phyloP scores from a whole-genome alignment of 2,888 invertebrate species.

The Globia sparganii region DNA sequence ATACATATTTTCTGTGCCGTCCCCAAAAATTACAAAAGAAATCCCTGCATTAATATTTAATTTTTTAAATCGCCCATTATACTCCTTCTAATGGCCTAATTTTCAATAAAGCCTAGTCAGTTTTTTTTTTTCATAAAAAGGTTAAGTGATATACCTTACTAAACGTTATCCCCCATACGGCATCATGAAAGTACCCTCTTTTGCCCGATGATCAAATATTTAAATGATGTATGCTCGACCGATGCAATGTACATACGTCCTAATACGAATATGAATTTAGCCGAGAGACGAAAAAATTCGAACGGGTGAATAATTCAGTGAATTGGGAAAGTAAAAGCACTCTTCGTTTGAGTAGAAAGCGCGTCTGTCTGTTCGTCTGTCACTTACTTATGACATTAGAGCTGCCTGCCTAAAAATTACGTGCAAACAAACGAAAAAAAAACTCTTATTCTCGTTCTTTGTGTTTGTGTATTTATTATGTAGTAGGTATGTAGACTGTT shows the following conservation, averaged over 20 bases:
- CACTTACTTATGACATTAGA: conserved; percentile 83
- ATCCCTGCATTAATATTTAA: background rate
- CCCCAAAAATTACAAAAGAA: background rate
- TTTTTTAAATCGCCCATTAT: background rate
- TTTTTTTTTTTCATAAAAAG: conserved; percentile 39
- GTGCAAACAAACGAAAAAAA: conserved; percentile 63
- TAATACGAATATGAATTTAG: conserved; percentile 72
- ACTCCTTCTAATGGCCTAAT: conserved; percentile 37
- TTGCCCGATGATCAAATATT: conserved; percentile 51
- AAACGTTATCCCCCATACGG: conserved; percentile 23
- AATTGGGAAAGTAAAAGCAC: conserved; percentile 83
- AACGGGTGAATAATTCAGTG: conserved; percentile 81
- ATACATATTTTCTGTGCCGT: background rate
- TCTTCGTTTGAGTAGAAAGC: conserved; percentile 72
- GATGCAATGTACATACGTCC: conserved; percentile 46
- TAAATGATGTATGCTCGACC: conserved; percentile 48
- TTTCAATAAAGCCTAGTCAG: conserved; percentile 21
- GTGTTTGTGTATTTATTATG: conserved; percentile 50
- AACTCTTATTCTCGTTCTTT: conserved; percentile 31
- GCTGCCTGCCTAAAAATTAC: conserved; percentile 70
- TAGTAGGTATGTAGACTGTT: conserved; percentile 18
- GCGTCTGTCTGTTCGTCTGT: conserved; percentile 82
- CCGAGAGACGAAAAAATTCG: conserved; percentile 71
- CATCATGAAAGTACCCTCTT: conserved; percentile 34
- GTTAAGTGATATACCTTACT: conserved; percentile 28